Evolutionary conservation across 1,140 invertebrate genomes (phyloP).

Genomic region (Ylistrum balloti): DNA sequence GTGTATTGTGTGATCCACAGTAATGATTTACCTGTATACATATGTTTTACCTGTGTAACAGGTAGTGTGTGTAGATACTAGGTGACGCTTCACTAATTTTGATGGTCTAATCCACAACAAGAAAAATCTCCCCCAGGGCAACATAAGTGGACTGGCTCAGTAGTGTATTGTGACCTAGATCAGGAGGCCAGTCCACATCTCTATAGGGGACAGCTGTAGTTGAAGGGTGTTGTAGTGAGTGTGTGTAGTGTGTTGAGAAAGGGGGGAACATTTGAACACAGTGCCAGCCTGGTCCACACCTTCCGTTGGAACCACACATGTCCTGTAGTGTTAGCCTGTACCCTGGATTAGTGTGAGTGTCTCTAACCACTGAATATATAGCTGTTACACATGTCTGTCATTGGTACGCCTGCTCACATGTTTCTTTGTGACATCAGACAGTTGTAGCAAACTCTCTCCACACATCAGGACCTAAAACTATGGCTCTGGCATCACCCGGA

Average conservation of each 20-base stretch:
- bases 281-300: background rate
- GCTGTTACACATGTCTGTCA: slow-evolving; percentile 9
- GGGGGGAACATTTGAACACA: slow-evolving; percentile 9
- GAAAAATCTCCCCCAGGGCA: background rate
- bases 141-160: slow-evolving; percentile 16
- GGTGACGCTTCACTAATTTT: slow-evolving; percentile 32
- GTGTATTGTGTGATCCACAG: slow-evolving; percentile 24
- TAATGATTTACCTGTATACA: background rate
- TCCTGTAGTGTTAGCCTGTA: background rate
- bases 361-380: background rate
- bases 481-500: slow-evolving; percentile 56
- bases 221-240: background rate
- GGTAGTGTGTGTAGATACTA: background rate
- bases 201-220: background rate
- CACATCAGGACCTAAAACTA: slow-evolving; percentile 6
- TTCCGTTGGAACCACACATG: background rate
- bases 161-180: slow-evolving; percentile 25
- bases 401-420: background rate
- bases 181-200: slow-evolving; percentile 1
- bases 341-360: background rate
- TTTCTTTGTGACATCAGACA: slow-evolving; percentile 12
- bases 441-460: slow-evolving; percentile 21
- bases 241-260: background rate
- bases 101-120: background rate
- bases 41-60: background rate